Percentiles rank a stretch among this genome's conserved stretches.
phyloP scores from a whole-genome alignment of 2,888 invertebrate genomes.

The Ecliptopera silaceata region DNA sequence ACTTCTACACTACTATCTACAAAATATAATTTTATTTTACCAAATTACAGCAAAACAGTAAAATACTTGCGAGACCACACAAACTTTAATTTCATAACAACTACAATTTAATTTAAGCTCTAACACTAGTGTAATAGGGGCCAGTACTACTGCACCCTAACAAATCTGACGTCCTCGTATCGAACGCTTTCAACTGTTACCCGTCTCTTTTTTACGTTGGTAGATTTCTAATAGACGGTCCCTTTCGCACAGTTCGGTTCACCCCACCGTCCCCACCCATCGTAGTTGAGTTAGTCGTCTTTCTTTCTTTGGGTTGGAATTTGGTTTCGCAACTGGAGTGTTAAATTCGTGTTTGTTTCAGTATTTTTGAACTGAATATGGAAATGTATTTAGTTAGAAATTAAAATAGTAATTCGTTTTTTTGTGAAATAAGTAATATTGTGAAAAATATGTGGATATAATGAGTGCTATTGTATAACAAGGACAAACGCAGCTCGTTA shows the following conservation, averaged over 20 bases:
- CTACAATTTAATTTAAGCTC: slow-evolving; percentile 6
- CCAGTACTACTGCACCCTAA: slow-evolving; percentile 14
- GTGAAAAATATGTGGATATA: slow-evolving; percentile 27
- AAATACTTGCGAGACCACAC: not conserved
- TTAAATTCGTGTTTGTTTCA: slow-evolving; percentile 35
- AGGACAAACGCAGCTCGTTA: slow-evolving; percentile 66
- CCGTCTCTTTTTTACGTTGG: slow-evolving; percentile 52
- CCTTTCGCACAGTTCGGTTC: slow-evolving; percentile 49
- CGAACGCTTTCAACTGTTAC: slow-evolving; percentile 51
- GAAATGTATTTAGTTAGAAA: not conserved
- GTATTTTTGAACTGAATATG: not conserved
- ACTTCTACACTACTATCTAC: too few species aligned
- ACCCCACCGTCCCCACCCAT: slow-evolving; percentile 49
- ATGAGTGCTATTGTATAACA: slow-evolving; percentile 50
- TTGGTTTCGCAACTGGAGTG: slow-evolving; percentile 54
- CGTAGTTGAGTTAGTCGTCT: slow-evolving; percentile 41
- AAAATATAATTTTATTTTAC: too few species aligned
- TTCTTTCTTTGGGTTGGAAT: slow-evolving; percentile 51
- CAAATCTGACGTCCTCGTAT: slow-evolving; percentile 39
- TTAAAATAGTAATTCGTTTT: not conserved
- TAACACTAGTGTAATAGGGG: not conserved
- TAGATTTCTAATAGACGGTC: slow-evolving; percentile 14
- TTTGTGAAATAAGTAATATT: slow-evolving; percentile 1
- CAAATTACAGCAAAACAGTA: too few species aligned
- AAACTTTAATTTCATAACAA: not conserved